Conservation (phyloP, 92 coral and sea anemone genomes). For the Epizoanthus scotinus region DNA sequence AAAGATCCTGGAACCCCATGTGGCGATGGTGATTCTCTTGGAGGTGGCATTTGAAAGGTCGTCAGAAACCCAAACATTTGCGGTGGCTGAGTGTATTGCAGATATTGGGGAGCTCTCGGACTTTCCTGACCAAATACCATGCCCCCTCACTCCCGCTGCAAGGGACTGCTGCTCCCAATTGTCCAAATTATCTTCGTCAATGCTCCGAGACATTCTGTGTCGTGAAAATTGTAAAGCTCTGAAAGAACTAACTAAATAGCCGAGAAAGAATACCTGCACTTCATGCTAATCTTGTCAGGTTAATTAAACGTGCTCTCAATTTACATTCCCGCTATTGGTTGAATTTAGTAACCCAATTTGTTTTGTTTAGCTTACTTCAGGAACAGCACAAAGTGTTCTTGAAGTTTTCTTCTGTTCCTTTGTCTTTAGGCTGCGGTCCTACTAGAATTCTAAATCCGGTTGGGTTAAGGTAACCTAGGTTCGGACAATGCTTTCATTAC, state of each 20-base stretch:
- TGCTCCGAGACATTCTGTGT: not conserved
- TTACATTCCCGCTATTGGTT: not conserved
- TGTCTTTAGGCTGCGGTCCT: too few species aligned
- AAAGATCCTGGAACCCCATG: not conserved
- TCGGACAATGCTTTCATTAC: too few species aligned
- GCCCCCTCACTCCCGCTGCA: not conserved
- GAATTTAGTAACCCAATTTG: not conserved
- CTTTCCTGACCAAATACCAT: not conserved
- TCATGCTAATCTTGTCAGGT: not conserved
- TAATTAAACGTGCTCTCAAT: not conserved
- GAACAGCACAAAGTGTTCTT: slow-evolving; percentile 15
- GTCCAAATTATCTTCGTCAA: not conserved
- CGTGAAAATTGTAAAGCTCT: slow-evolving; percentile 1
- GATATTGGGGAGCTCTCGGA: not conserved
- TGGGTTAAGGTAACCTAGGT: too few species aligned
- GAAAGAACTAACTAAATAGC: not conserved
- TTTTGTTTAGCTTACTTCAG: slow-evolving; percentile 21
- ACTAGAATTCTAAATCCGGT: too few species aligned
- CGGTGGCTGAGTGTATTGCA: too few species aligned
- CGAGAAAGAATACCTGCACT: too few species aligned
- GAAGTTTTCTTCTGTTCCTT: slow-evolving; percentile 19
- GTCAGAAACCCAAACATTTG: too few species aligned
- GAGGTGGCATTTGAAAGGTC: not conserved
- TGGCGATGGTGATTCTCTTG: not conserved
- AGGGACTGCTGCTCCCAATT: not conserved